Evolutionary conservation across 2,888 invertebrate species (phyloP).

Genomic region (Cactoblastis cactorum): DNA sequence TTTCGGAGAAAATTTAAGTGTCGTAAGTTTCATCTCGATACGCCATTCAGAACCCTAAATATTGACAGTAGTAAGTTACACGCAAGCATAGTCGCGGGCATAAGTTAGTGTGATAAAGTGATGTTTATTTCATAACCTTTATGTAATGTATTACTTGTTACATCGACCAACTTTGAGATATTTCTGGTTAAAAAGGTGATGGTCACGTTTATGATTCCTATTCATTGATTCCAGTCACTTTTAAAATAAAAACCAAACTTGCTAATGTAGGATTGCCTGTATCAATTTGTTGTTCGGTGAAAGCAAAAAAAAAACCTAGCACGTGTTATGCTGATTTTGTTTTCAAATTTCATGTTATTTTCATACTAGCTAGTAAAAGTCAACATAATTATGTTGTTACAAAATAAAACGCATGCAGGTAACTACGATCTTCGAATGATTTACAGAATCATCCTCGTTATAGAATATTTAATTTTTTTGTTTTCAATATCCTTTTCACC

Average conservation of each 20-base stretch:
- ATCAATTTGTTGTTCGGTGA: neutral
- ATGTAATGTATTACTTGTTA: constrained; percentile 2
- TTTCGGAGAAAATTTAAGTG: no score
- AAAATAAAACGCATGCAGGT: no score
- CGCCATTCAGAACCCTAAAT: no score
- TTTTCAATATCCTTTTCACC: no score
- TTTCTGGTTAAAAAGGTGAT: neutral
- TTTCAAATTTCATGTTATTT: neutral
- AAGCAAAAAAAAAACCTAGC: constrained; percentile 1
- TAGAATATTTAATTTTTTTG: no score
- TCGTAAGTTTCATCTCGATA: no score
- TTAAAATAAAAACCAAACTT: constrained; percentile 1
- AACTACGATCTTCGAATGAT: no score
- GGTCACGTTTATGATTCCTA: constrained; percentile 8
- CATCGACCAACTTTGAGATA: neutral
- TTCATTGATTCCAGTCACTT: constrained; percentile 5
- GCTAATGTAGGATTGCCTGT: neutral
- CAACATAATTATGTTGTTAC: no score
- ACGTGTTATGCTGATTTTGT: constrained; percentile 6
- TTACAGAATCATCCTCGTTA: no score
- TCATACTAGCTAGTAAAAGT: no score
- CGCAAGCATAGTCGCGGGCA: no score
- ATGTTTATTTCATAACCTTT: constrained; percentile 8
- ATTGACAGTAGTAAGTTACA: no score
- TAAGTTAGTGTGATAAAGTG: neutral